Percentiles rank a stretch among this genome's conserved stretches.
Evolutionary conservation across 2,113 vertebrate genomes (phyloP).

Genomic region (Pitta sordida): DNA sequence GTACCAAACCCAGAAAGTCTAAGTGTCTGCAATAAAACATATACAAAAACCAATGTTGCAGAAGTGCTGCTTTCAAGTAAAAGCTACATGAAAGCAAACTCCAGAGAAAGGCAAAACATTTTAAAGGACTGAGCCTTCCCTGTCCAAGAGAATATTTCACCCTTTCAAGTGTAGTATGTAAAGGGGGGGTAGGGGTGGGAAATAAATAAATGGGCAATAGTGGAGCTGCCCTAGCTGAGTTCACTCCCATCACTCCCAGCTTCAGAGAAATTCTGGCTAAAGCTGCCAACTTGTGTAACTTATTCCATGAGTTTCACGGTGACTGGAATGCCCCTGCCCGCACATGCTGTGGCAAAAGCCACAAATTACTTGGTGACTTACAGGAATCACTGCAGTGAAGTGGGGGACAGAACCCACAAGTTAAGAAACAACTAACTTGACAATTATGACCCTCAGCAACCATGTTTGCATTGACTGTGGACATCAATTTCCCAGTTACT

Average conservation of each 20-base stretch:
- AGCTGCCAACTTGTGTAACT: not conserved
- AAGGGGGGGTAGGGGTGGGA: rapidly evolving
- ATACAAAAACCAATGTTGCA: not conserved
- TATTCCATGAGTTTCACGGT: rapidly evolving
- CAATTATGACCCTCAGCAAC: not conserved
- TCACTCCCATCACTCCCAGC: not conserved
- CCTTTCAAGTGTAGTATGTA: not conserved
- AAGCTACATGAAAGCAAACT: not conserved
- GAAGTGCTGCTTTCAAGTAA: not conserved
- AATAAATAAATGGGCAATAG: not conserved
- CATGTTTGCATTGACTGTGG: rapidly evolving
- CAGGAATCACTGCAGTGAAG: not conserved
- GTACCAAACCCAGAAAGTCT: not conserved
- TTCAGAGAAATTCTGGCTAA: not conserved
- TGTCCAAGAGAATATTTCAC: not conserved
- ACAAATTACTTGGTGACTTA: not conserved
- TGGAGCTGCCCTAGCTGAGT: not conserved
- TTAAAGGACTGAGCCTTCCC: not conserved
- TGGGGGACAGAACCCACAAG: not conserved
- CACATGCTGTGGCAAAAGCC: rapidly evolving
- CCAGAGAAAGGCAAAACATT: not conserved
- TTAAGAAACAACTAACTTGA: not conserved
- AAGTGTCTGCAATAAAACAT: not conserved
- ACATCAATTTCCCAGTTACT: not conserved
- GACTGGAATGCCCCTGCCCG: not conserved